Evolutionary conservation across 2,888 invertebrate species (phyloP).

Genomic region (Rhyacophila evoluta): DNA sequence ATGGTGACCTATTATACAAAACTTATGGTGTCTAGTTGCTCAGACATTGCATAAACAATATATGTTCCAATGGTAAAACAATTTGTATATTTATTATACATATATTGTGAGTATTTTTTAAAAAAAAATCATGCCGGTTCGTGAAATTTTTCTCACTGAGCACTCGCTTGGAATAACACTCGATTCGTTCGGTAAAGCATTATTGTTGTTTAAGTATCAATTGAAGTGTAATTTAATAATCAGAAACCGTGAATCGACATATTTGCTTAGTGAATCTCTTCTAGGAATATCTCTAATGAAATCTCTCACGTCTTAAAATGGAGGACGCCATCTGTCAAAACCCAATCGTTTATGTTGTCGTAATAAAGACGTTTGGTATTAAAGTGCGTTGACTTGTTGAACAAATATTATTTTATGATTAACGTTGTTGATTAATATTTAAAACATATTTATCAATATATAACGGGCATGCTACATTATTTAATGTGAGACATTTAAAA

Average conservation of each 20-base stretch:
- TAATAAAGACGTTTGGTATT: background rate
- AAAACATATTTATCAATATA: too few relatives aligned
- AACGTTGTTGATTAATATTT: too few relatives aligned
- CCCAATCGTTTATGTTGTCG: constrained; percentile 27
- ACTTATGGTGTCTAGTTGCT: too few relatives aligned
- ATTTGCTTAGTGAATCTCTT: constrained; percentile 37
- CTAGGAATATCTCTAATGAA: constrained; percentile 19
- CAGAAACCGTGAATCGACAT: constrained; percentile 52
- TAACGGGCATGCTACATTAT: too few relatives aligned
- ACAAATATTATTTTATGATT: background rate
- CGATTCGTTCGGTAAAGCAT: background rate
- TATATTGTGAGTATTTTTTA: too few relatives aligned
- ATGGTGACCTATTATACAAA: too few relatives aligned
- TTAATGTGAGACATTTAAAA: too few relatives aligned
- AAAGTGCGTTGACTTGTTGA: background rate
- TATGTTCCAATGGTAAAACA: too few relatives aligned
- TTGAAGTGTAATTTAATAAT: constrained; percentile 49
- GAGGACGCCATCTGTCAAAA: constrained; percentile 39
- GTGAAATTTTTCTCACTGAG: too few relatives aligned
- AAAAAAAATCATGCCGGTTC: too few relatives aligned
- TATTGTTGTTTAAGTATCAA: constrained; percentile 15
- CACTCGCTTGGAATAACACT: background rate
- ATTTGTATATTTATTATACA: too few relatives aligned
- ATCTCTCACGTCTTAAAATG: constrained; percentile 26
- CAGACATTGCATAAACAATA: too few relatives aligned